Evolutionary conservation across 1,140 invertebrate species (phyloP), one percentile per base, ranked within the genome.

Genomic region (Drosophila teissieri): DNA sequence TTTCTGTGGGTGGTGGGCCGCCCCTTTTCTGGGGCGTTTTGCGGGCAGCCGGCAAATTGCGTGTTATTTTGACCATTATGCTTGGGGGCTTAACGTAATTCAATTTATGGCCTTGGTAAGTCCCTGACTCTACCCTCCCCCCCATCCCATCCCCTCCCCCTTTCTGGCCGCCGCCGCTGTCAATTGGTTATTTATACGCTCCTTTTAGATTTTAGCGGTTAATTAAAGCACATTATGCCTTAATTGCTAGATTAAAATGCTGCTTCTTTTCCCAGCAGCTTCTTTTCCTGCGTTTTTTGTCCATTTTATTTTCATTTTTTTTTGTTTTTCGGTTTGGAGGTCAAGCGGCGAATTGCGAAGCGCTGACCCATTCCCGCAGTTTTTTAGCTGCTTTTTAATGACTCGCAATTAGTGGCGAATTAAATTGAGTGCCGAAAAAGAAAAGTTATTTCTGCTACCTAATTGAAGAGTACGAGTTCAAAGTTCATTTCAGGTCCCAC

Each of bases 201-300:
- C 78, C 86, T 86, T 86, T 86, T 86, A 88, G 83, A 82, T 83
- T 89, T 83, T 80, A 80, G 85, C 80, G 84, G 84, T 89, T 89
- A 89, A 89, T 89, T 89, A 89, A 89, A 89, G 73, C 77, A 78
- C 80, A 89, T 84, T 84, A 89, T 68, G 65, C 44, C 77, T 84
- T 86, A 88, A 86, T 86, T 86, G 84, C 79, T 78, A 75, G 79
- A 89, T 86, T 86, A 88, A 86, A 88, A 76, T 65, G 75, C 60
- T 45, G 44, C 57, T 75, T 72, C 37, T 39, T 51, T 10, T 10
- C 22, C 4, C 44, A 19, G 10, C 56, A 65, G 44, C 63, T 67
- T 63, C n/a, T 22, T 19, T 58, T 48, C 4, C n/a, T 2, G 19
- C 1, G 15, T 31, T 40, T 65, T 15, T 11, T 42, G 22, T 34